Evolutionary conservation across 2,797 vertebrate genomes (phyloP).

Genomic region (Hipposideros larvatus): DNA sequence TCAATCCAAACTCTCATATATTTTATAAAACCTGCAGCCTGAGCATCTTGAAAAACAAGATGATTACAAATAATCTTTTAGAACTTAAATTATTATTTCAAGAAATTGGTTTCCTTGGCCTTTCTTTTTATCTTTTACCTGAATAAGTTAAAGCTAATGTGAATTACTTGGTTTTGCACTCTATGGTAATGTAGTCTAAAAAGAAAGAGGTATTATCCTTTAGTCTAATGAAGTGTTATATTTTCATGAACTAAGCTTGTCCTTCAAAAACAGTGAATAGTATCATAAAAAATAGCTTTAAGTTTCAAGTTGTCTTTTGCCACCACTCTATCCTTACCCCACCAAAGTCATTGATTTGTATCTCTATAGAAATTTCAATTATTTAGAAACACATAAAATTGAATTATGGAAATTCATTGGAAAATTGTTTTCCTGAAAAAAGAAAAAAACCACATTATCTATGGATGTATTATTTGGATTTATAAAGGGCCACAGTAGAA

Average conservation of each 20-base stretch:
- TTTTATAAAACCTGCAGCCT: background rate
- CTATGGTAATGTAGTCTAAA: background rate
- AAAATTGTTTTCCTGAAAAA: background rate
- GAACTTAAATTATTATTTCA: conserved; percentile 7
- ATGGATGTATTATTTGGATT: background rate
- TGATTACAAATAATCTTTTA: background rate
- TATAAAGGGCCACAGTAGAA: background rate
- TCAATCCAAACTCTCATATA: background rate
- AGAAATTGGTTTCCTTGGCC: background rate
- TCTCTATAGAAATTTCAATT: background rate
- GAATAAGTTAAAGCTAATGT: background rate
- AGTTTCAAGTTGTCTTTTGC: background rate
- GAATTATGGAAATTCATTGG: background rate
- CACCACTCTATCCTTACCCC: no score
- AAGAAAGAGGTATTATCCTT: background rate
- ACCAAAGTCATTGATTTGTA: background rate
- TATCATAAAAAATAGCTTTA: background rate
- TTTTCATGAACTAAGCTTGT: background rate
- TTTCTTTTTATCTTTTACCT: background rate
- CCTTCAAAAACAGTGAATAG: background rate
- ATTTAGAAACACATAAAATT: conserved; percentile 1
- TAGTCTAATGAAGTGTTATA: background rate
- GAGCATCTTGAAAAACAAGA: background rate
- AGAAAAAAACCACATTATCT: background rate
- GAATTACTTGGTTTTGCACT: background rate